Percentiles rank a stretch among this genome's conserved stretches.
These are phyloP conservation scores for Listronotus oregonensis DNA, from an alignment of 1,140 invertebrate species.

Conservation along the genomic window DNA sequence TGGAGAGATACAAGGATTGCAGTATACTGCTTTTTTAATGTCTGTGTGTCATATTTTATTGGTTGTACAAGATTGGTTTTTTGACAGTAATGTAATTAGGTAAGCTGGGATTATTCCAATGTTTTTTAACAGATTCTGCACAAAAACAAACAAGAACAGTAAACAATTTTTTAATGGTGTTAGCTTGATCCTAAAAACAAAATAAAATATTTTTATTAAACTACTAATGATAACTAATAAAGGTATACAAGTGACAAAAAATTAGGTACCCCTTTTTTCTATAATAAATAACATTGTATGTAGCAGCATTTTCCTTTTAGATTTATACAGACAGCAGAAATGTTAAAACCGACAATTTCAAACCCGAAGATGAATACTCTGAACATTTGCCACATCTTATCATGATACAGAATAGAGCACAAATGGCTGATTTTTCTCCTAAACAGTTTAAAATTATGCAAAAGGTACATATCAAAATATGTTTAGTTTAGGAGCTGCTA, in stretches of 20 bases:
- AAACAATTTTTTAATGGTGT: too few relatives aligned
- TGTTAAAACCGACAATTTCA: constrained; percentile 80
- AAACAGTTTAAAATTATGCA: constrained; percentile 70
- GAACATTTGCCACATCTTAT: constrained; percentile 79
- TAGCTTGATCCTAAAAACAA: too few relatives aligned
- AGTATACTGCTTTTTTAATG: constrained; percentile 81
- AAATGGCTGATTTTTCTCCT: constrained; percentile 71
- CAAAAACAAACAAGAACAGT: too few relatives aligned
- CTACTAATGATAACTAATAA: too few relatives aligned
- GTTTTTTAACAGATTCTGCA: background rate
- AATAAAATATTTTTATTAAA: too few relatives aligned
- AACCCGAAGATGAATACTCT: constrained; percentile 67
- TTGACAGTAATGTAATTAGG: constrained; percentile 75
- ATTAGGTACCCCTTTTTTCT: too few relatives aligned
- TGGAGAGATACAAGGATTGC: constrained; percentile 75
- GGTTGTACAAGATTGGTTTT: constrained; percentile 84
- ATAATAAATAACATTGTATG: too few relatives aligned
- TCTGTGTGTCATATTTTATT: constrained; percentile 89
- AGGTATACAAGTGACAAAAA: too few relatives aligned
- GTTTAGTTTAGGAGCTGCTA: too few relatives aligned
- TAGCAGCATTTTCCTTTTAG: constrained; percentile 56
- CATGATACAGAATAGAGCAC: constrained; percentile 77
- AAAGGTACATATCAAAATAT: constrained; percentile 51
- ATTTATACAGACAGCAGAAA: constrained; percentile 83
- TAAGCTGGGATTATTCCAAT: constrained; percentile 50